A percentile compares a stretch with the other conserved stretches of the same genome.
These are phyloP conservation scores for Ploceus nigricollis DNA, from an alignment of 2,113 vertebrate species.

Conservation along the genomic window DNA sequence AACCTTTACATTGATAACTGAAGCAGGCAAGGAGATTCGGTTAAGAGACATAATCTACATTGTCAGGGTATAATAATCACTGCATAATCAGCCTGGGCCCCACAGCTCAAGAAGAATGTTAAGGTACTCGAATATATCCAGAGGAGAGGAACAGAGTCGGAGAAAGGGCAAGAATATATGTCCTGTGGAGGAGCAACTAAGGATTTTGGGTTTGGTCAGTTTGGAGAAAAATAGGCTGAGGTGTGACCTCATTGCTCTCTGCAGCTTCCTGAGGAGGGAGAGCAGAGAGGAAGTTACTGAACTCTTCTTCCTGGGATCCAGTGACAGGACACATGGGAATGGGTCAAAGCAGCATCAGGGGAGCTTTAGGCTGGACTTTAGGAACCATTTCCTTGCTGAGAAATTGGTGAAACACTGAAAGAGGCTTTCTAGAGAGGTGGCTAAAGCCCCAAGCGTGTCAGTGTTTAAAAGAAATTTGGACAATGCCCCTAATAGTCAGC, in stretches of 20 bases:
- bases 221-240: not conserved
- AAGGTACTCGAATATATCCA: accelerated
- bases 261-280: not conserved
- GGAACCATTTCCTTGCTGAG: not conserved
- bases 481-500: not conserved
- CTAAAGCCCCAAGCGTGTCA: not conserved
- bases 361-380: not conserved
- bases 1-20: not conserved
- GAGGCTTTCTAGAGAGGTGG: not conserved
- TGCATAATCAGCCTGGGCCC: not conserved
- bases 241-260: not conserved
- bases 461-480: not conserved
- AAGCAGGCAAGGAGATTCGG: not conserved
- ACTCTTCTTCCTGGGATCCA: not conserved
- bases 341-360: not conserved
- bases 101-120: not conserved
- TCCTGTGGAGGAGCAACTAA: accelerated
- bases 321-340: not conserved
- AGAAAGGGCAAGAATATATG: not conserved
- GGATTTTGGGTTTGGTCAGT: not conserved
- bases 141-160: not conserved
- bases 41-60: not conserved
- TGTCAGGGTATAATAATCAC: not conserved
- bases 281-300: not conserved
- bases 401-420: not conserved